Percentiles rank a stretch among this genome's conserved stretches.
phyloP scores from a whole-genome alignment of 1,140 invertebrate genomes.

The Apis laboriosa region DNA sequence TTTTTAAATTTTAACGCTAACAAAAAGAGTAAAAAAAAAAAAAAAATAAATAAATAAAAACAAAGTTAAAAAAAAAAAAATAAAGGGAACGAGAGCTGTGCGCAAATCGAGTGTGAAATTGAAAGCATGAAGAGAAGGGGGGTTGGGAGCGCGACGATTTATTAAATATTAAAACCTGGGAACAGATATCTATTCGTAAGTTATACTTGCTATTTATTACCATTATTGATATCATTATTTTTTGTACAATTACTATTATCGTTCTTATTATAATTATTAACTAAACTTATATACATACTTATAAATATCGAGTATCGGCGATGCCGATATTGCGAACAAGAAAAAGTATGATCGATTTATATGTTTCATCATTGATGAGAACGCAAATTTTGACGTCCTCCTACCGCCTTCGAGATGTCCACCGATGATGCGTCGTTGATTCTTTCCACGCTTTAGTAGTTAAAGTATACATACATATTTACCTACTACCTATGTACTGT shows the following conservation, averaged over 20 bases:
- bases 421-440: constrained; percentile 30
- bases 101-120: constrained; percentile 41
- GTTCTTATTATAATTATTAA: constrained; percentile 27
- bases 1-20: constrained; percentile 80
- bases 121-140: constrained; percentile 10
- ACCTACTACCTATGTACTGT: background rate
- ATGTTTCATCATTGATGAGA: background rate
- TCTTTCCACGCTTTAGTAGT: background rate
- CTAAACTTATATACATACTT: background rate
- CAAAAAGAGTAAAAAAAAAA: constrained; percentile 59
- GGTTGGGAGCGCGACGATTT: constrained; percentile 26
- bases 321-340: background rate
- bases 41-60: background rate
- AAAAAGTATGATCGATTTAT: background rate
- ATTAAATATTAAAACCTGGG: constrained; percentile 68
- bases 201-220: constrained; percentile 54
- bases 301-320: too few relatives aligned
- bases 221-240: constrained; percentile 60
- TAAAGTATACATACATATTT: background rate
- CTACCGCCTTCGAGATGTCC: constrained; percentile 15
- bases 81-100: constrained; percentile 17
- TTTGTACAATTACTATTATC: constrained; percentile 54
- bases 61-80: background rate
- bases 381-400: constrained; percentile 22
- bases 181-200: constrained; percentile 74